Conservation (phyloP, 2,797 vertebrate species). For the Gobionotothen gibberifrons region DNA sequence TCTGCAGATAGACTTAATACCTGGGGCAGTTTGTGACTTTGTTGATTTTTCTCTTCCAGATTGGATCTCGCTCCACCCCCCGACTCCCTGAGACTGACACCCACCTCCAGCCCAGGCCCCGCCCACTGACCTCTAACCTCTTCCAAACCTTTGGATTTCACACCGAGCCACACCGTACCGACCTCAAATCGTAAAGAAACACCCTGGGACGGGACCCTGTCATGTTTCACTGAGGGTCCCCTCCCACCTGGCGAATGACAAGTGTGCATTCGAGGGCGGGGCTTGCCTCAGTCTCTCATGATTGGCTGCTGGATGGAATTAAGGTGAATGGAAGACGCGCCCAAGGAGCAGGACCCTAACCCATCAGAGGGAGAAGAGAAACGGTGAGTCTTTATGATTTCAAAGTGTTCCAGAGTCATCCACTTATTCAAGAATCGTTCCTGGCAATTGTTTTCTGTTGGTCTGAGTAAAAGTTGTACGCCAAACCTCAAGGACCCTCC, state of each 20-base stretch:
- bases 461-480: neutral
- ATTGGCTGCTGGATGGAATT: slow-evolving; percentile 99
- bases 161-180: neutral
- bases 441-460: neutral
- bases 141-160: neutral
- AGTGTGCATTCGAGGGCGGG: slow-evolving; percentile 87
- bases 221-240: slow-evolving; percentile 79
- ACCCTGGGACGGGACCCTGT: slow-evolving; percentile 64
- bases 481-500: neutral
- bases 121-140: neutral
- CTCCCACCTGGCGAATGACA: slow-evolving; percentile 85
- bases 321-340: slow-evolving; percentile 99
- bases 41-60: slow-evolving; percentile 49
- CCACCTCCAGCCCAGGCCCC: slow-evolving; percentile 34
- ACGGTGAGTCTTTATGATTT: slow-evolving; percentile 85
- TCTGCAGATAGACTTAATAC: rapidly evolving
- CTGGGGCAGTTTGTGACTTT: slow-evolving; percentile 9
- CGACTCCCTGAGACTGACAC: slow-evolving; percentile 38
- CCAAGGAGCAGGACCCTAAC: slow-evolving; percentile 96
- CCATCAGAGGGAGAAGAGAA: slow-evolving; percentile 98
- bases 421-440: neutral
- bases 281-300: slow-evolving; percentile 97
- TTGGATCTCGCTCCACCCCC: slow-evolving; percentile 32
- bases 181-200: slow-evolving; percentile 22
- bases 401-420: neutral